Conservation (phyloP, 2,888 invertebrate genomes). For the Coenonympha arcania region DNA sequence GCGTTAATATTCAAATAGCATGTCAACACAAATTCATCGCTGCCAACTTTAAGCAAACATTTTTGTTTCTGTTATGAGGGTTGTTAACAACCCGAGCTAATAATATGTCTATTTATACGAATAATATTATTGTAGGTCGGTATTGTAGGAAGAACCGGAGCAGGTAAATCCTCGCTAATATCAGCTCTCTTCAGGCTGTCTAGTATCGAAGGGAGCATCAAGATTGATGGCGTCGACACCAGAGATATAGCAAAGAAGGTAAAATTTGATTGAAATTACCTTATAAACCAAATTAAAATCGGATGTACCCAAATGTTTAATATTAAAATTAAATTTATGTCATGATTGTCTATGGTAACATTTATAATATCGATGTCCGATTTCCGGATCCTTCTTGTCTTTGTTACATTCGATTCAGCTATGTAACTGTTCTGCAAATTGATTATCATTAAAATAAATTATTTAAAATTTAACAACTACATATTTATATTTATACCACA, state of each 20-base stretch:
- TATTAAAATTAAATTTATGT: no score
- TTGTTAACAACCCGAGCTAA: not conserved
- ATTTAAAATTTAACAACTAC: no score
- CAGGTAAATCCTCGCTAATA: constrained; percentile 87
- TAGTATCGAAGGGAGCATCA: constrained; percentile 78
- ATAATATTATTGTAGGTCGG: constrained; percentile 73
- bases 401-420: no score
- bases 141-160: constrained; percentile 87
- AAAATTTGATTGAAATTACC: constrained; percentile 15
- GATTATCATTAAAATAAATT: no score
- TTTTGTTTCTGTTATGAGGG: not conserved
- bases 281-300: no score
- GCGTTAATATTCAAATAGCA: constrained; percentile 1
- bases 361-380: no score
- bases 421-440: no score
- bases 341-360: no score
- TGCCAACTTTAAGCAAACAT: not conserved
- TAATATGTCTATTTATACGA: not conserved
- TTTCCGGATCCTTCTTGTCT: no score
- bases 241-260: constrained; percentile 75
- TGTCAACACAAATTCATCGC: not conserved
- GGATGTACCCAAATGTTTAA: no score
- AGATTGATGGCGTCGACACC: constrained; percentile 81
- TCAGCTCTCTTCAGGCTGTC: constrained; percentile 84
- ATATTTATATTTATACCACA: no score